Evolutionary conservation across 1,140 invertebrate species (phyloP).

Genomic region (Platyscapa corneri): DNA sequence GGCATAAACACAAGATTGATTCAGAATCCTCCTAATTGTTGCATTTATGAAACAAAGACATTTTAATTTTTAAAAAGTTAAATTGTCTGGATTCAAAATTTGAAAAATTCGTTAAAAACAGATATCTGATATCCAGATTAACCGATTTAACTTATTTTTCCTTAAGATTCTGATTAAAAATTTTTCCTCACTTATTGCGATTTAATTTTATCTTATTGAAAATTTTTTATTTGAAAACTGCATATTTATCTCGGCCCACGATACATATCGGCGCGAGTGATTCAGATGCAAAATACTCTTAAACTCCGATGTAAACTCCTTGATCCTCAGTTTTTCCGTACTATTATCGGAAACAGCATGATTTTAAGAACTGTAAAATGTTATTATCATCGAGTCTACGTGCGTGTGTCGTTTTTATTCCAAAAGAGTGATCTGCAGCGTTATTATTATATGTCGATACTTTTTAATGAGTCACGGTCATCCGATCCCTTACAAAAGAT

Average conservation of each 20-base stretch:
- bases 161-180: not conserved
- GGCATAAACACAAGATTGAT: too few species aligned
- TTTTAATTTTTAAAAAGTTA: not conserved
- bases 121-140: not conserved
- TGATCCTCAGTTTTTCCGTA: not conserved
- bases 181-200: not conserved
- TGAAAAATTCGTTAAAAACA: not conserved
- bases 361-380: too few species aligned
- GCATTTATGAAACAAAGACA: not conserved
- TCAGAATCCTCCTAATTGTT: not conserved
- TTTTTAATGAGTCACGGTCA: too few species aligned
- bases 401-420: too few species aligned
- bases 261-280: not conserved
- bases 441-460: too few species aligned
- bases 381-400: too few species aligned
- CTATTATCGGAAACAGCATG: not conserved
- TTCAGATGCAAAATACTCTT: too few species aligned
- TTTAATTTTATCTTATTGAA: constrained; percentile 9
- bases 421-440: too few species aligned
- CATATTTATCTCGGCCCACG: not conserved
- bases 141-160: not conserved
- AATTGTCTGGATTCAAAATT: not conserved
- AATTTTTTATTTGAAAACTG: not conserved
- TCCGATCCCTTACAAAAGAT: too few species aligned
- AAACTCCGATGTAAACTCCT: too few species aligned